Evolutionary conservation across 2,113 vertebrate genomes (phyloP).

Genomic region (Todiramphus saurophagus): DNA sequence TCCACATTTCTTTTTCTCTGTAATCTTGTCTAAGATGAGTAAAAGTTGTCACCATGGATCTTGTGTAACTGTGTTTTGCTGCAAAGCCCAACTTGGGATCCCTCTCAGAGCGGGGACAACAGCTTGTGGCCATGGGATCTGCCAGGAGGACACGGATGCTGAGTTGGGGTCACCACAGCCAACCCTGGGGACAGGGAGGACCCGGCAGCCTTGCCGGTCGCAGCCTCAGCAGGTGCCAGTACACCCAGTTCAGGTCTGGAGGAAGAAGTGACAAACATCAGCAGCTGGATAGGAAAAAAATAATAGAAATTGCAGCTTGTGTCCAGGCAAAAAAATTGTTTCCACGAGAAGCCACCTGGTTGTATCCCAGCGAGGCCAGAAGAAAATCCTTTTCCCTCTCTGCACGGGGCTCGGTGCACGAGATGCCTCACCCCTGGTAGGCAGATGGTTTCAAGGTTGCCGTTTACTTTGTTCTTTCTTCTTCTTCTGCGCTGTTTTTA

Average conservation of each 20-base stretch:
- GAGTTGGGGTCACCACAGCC: background rate
- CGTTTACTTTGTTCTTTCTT: background rate
- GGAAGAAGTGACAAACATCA: background rate
- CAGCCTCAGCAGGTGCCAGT: background rate
- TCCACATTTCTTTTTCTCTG: background rate
- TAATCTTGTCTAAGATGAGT: background rate
- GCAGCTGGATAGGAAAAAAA: background rate
- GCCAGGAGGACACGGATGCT: background rate
- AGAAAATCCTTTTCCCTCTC: background rate
- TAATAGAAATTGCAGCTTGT: no score
- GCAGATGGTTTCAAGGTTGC: background rate
- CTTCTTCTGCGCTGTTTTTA: background rate
- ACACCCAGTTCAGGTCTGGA: background rate
- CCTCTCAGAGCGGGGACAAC: accelerated
- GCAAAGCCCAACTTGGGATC: background rate
- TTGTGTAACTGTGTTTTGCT: background rate
- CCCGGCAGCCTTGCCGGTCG: no score
- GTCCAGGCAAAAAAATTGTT: accelerated
- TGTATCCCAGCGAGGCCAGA: accelerated
- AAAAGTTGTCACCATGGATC: background rate
- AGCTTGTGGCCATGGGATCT: background rate
- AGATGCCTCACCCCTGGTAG: background rate
- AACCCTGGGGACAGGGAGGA: background rate
- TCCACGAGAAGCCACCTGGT: accelerated
- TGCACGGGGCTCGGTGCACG: accelerated